These are phyloP conservation scores for Mionectes olivaceus DNA, from an alignment of 2,797 vertebrate genomes.

Conservation along the genomic window DNA sequence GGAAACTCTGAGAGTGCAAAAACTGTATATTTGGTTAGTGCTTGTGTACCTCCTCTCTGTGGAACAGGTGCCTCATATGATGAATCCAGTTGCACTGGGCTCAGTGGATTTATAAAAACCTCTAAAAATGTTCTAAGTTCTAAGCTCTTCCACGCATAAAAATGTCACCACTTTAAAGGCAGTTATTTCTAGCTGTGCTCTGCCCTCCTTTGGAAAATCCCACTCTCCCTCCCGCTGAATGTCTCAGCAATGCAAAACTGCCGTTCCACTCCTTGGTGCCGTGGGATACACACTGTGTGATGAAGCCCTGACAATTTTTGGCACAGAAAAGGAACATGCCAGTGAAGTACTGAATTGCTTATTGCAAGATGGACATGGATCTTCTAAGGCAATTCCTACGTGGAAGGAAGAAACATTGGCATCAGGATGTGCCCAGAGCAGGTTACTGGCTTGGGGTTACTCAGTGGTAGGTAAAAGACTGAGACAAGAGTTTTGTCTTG, in stretches of 20 bases:
- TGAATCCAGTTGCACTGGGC: constrained; percentile 11
- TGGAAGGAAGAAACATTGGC: not conserved
- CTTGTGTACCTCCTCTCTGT: not conserved
- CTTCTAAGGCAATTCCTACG: not conserved
- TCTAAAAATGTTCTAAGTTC: constrained; percentile 60
- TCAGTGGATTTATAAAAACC: constrained; percentile 51
- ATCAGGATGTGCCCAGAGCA: not conserved
- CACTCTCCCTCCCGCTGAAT: constrained; percentile 40
- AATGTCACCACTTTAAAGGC: constrained; percentile 59
- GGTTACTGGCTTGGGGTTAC: not conserved
- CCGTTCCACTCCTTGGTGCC: not conserved
- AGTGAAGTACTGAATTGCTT: not conserved
- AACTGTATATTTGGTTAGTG: not conserved
- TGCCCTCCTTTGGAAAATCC: constrained; percentile 63
- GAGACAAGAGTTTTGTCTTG: not conserved
- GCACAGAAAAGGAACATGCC: not conserved
- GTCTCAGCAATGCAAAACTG: constrained; percentile 24
- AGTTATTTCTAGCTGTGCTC: constrained; percentile 64
- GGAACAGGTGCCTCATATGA: constrained; percentile 20
- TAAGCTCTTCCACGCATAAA: constrained; percentile 61
- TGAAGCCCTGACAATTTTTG: not conserved
- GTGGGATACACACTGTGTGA: not conserved
- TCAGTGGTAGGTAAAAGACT: not conserved
- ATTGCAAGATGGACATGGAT: not conserved
- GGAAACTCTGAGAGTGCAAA: not conserved